Evolutionary conservation across 2,888 invertebrate species (phyloP).

Genomic region (Lepidonotus clava): DNA sequence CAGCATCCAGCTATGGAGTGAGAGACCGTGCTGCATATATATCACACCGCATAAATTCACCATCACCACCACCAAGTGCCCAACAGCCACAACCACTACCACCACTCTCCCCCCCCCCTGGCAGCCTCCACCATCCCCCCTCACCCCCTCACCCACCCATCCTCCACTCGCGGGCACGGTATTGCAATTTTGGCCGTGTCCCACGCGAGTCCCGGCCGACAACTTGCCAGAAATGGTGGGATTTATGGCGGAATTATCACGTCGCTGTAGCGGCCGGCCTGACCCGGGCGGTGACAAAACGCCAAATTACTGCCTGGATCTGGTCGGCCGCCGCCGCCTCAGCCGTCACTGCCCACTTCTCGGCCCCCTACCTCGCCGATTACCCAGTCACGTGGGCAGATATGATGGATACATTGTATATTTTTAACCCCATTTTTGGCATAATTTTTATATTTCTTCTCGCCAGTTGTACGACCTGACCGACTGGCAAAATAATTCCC

Average conservation of each 20-base stretch:
- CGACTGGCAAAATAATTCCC: background rate
- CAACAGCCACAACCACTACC: background rate
- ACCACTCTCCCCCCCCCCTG: background rate
- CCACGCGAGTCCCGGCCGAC: background rate
- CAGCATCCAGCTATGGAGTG: too few species aligned
- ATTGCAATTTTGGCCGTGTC: background rate
- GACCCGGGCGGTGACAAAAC: constrained; percentile 29
- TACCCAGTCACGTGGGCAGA: too few species aligned
- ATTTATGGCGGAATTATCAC: constrained; percentile 51
- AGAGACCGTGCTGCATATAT: too few species aligned
- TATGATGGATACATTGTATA: too few species aligned
- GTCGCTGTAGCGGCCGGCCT: constrained; percentile 5
- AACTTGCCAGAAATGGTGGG: background rate
- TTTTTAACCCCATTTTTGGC: constrained; percentile 4
- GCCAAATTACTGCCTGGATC: constrained; percentile 37
- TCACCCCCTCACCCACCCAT: background rate
- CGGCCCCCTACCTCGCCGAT: background rate
- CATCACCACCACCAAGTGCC: background rate
- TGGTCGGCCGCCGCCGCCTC: background rate
- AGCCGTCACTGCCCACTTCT: background rate
- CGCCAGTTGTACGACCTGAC: too few species aligned
- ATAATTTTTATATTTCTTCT: too few species aligned
- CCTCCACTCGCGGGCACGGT: background rate
- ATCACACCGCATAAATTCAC: background rate
- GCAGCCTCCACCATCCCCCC: background rate